phyloP scores from a whole-genome alignment of 2,113 vertebrate species.

The Macquaria australasica region DNA sequence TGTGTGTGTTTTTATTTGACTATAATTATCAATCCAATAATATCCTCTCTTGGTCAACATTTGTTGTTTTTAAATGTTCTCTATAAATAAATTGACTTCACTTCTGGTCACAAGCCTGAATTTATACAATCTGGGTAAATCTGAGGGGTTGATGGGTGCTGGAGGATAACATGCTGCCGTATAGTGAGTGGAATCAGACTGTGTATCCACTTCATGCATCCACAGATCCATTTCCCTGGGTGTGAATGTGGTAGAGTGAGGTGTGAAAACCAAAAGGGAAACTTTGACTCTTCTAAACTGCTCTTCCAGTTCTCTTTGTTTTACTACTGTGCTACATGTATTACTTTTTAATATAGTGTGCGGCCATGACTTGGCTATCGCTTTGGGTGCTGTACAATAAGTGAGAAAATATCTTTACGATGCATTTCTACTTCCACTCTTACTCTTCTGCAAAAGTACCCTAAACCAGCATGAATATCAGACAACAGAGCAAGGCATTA shows the following conservation, averaged over 20 bases:
- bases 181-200: background rate
- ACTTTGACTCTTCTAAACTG: conserved; percentile 12
- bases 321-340: conserved; percentile 6
- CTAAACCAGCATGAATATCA: background rate
- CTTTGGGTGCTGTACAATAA: background rate
- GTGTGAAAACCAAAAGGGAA: background rate
- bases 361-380: background rate
- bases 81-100: background rate
- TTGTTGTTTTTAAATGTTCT: background rate
- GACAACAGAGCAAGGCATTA: background rate
- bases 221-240: background rate
- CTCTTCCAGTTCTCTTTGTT: conserved; percentile 2
- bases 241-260: background rate
- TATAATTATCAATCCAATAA: background rate
- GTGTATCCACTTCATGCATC: background rate
- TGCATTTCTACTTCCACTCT: background rate
- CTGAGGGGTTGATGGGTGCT: background rate
- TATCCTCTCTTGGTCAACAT: background rate
- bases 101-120: no score
- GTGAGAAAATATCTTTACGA: background rate
- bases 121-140: background rate
- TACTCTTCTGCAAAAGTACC: background rate
- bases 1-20: no score
- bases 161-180: background rate
- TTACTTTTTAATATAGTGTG: conserved; percentile 14